Conservation (phyloP, 2,888 invertebrate species). For the Arrhopalites spinosus region DNA sequence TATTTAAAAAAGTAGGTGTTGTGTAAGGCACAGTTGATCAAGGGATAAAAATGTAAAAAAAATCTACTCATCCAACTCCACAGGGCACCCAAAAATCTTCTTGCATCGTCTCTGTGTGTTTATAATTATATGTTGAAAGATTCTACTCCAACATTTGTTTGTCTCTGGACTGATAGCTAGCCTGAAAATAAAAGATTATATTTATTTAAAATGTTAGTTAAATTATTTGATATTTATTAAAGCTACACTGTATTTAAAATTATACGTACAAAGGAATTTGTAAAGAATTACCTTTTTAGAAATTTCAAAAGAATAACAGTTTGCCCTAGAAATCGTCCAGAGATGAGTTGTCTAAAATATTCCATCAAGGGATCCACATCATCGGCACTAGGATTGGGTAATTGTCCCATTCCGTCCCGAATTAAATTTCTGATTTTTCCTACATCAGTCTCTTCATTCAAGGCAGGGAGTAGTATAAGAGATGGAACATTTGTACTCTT, state of each 20-base stretch:
- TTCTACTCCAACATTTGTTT: conserved; percentile 16
- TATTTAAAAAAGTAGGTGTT: too few species aligned
- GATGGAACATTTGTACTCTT: background rate
- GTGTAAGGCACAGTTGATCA: too few species aligned
- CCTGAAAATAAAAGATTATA: conserved; percentile 12
- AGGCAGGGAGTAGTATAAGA: background rate
- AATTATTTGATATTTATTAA: background rate
- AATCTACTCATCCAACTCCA: background rate
- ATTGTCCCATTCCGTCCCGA: background rate
- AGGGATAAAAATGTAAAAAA: background rate
- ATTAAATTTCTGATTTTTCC: conserved; percentile 7
- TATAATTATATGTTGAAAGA: conserved; percentile 15
- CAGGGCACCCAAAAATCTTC: background rate
- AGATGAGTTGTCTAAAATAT: conserved; percentile 21
- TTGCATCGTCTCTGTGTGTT: background rate
- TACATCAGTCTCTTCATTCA: conserved; percentile 19
- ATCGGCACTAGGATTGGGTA: background rate
- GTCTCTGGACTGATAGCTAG: background rate
- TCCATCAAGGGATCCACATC: conserved; percentile 22
- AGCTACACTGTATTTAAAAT: background rate
- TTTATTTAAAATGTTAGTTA: background rate
- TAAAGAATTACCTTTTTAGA: conserved; percentile 22
- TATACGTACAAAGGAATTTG: background rate
- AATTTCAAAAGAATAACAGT: conserved; percentile 19
- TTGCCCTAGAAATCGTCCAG: conserved; percentile 10